phyloP scores from a whole-genome alignment of 2,113 vertebrate genomes.

The Hepsetus odoe region DNA sequence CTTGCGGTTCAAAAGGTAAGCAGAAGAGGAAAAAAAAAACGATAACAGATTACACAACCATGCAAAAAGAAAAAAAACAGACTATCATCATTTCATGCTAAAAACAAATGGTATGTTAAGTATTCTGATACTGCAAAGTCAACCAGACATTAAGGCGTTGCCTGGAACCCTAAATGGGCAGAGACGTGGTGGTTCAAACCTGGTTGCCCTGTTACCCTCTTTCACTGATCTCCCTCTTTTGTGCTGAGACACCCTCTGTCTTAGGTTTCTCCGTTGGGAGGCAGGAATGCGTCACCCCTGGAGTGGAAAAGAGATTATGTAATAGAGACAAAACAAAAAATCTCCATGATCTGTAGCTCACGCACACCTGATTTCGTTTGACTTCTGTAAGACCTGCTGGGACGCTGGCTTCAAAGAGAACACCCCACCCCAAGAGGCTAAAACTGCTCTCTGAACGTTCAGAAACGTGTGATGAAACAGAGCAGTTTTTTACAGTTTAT shows the following conservation, averaged over 20 bases:
- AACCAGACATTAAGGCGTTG: slow-evolving; percentile 3
- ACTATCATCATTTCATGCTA: not conserved
- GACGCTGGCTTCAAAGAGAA: slow-evolving; percentile 61
- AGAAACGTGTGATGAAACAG: not conserved
- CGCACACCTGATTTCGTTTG: slow-evolving; percentile 67
- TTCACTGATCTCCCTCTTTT: not conserved
- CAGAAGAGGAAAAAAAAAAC: too few relatives aligned
- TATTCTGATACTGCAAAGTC: not conserved
- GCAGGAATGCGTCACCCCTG: slow-evolving; percentile 47
- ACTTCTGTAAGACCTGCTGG: slow-evolving; percentile 58
- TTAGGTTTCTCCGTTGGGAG: slow-evolving; percentile 53
- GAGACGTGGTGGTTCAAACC: slow-evolving; percentile 1
- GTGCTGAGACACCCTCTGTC: slow-evolving; percentile 35
- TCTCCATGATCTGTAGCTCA: slow-evolving; percentile 13
- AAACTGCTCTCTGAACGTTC: slow-evolving; percentile 17
- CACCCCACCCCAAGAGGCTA: slow-evolving; percentile 18
- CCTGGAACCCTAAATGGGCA: slow-evolving; percentile 16
- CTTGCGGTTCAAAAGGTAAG: not conserved
- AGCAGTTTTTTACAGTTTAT: not conserved
- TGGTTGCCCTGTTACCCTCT: not conserved
- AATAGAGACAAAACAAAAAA: slow-evolving; percentile 61
- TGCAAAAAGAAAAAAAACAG: not conserved
- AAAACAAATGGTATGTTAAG: slow-evolving; percentile 16
- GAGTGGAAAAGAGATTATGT: slow-evolving; percentile 56
- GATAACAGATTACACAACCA: slow-evolving; percentile 4